phyloP scores from a whole-genome alignment of 2,888 invertebrate species.

The Sesamia inferens region DNA sequence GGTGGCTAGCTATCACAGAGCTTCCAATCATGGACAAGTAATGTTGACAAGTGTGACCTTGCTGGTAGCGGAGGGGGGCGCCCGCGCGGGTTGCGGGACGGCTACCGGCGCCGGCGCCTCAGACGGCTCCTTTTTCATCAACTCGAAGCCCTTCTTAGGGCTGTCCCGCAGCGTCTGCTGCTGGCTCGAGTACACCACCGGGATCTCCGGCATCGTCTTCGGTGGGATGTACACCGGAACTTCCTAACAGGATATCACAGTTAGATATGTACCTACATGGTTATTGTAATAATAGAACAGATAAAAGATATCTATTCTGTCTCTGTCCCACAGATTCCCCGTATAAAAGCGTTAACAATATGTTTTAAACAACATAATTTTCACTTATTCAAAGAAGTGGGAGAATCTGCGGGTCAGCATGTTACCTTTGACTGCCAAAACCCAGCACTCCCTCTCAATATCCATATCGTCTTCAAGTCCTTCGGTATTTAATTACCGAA shows the following conservation, averaged over 20 bases:
- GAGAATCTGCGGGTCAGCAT: no score
- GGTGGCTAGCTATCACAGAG: background rate
- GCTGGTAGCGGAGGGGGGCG: background rate
- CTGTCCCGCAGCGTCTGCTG: constrained; percentile 80
- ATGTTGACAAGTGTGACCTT: constrained; percentile 5
- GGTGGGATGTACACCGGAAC: constrained; percentile 75
- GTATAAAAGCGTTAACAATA: no score
- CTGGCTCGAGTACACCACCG: constrained; percentile 76
- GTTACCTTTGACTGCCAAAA: no score
- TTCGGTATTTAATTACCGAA: no score
- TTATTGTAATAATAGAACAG: background rate
- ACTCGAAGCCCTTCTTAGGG: constrained; percentile 82
- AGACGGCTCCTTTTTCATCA: constrained; percentile 60
- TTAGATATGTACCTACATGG: background rate
- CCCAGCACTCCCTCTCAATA: no score
- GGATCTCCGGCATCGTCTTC: constrained; percentile 84
- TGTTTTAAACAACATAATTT: no score
- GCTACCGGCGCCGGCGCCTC: constrained; percentile 38
- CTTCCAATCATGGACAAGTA: background rate
- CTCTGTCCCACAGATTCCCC: no score
- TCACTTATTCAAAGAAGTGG: no score
- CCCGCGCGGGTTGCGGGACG: constrained; percentile 36
- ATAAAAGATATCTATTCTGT: no score
- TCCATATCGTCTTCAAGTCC: no score
- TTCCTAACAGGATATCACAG: constrained; percentile 67